Evolutionary conservation across 2,113 vertebrate species (phyloP).

Genomic region (Channa argus): DNA sequence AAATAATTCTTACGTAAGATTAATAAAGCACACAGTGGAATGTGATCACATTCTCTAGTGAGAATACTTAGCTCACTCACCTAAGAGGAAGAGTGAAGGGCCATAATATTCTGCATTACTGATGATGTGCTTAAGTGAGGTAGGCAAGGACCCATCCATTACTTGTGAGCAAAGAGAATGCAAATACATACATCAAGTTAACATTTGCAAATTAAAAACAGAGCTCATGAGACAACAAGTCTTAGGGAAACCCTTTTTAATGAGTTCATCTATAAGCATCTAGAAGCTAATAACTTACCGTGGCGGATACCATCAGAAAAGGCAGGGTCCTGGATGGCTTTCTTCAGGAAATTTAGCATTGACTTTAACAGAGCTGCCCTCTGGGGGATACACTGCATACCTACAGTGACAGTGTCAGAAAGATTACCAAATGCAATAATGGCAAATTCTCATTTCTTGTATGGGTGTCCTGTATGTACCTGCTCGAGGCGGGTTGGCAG

Average conservation of each 20-base stretch:
- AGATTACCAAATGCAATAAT: neutral
- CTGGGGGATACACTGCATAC: constrained; percentile 96
- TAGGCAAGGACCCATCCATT: constrained; percentile 97
- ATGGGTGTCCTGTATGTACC: constrained; percentile 74
- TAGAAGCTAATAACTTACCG: constrained; percentile 78
- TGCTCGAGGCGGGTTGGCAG: constrained; percentile 83
- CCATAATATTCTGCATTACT: constrained; percentile 98
- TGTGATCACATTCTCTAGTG: neutral
- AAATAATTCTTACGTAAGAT: neutral
- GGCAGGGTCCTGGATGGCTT: constrained; percentile 96
- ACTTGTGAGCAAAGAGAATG: constrained; percentile 78
- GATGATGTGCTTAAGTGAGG: constrained; percentile 97
- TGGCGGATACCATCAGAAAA: constrained; percentile 97
- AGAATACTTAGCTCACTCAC: constrained; percentile 76
- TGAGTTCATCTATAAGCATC: neutral
- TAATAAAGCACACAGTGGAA: constrained; percentile 10
- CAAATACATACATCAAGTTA: neutral
- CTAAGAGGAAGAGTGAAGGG: constrained; percentile 93
- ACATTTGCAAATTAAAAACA: constrained; percentile 12
- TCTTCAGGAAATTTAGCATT: constrained; percentile 98
- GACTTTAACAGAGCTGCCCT: constrained; percentile 95
- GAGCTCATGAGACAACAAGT: neutral
- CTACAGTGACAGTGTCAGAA: constrained; percentile 66
- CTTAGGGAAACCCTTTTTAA: neutral
- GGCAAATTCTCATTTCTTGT: neutral